These are phyloP conservation scores for Chondrosia reniformis DNA, from an alignment of 37 sponge, comb jelly and placozoan genomes.

Conservation along the genomic window DNA sequence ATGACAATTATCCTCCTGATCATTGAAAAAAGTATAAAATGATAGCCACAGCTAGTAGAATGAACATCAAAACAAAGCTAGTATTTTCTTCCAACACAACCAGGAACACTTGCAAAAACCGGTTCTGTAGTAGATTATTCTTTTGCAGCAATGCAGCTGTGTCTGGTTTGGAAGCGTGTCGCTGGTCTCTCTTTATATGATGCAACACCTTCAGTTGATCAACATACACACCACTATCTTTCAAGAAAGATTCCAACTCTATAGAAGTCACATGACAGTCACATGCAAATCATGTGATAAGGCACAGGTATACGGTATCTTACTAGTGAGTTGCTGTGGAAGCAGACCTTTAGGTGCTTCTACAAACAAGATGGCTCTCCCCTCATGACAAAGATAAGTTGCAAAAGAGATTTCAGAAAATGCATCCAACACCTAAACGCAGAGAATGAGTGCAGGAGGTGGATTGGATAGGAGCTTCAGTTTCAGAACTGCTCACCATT, in stretches of 20 bases:
- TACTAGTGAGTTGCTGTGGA: neutral
- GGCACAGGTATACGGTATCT: neutral
- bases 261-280: constrained; percentile 29
- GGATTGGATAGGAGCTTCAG: neutral
- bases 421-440: constrained; percentile 55
- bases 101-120: too few species aligned
- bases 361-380: constrained; percentile 70
- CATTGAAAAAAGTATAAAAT: too few species aligned
- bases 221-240: too few species aligned
- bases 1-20: too few species aligned
- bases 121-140: constrained; percentile 17
- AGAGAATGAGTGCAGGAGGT: neutral
- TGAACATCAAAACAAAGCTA: too few species aligned
- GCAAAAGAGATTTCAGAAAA: constrained; percentile 65
- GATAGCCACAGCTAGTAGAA: too few species aligned
- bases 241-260: too few species aligned
- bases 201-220: constrained; percentile 47
- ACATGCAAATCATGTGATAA: constrained; percentile 17
- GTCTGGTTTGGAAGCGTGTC: constrained; percentile 80
- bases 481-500: constrained; percentile 43
- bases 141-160: constrained; percentile 58
- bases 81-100: too few species aligned
- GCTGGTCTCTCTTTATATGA: constrained; percentile 57
- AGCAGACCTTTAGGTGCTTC: constrained; percentile 70
- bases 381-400: constrained; percentile 61